A percentile compares a stretch with the other conserved stretches of the same genome.
Conservation (phyloP, 2,113 vertebrate genomes). For the Neomonachus schauinslandi region DNA sequence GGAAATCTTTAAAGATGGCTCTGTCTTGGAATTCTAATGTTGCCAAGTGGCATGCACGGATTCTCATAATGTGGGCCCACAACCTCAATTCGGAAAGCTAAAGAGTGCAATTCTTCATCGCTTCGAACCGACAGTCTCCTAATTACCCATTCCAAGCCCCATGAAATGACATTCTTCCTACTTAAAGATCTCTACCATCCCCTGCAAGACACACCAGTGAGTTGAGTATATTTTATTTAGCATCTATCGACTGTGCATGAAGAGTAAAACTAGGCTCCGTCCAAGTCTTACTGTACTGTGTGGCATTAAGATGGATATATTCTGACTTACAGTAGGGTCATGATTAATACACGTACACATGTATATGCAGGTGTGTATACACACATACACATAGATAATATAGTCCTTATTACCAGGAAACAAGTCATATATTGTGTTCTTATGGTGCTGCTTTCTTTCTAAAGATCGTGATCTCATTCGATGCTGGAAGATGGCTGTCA, state of each 20-base stretch:
- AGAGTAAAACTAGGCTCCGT: constrained; percentile 1
- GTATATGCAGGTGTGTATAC: not conserved
- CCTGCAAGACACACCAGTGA: not conserved
- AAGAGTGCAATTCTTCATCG: not conserved
- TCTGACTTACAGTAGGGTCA: not conserved
- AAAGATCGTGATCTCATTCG: too few relatives aligned
- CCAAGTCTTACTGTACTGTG: not conserved
- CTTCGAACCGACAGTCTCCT: not conserved
- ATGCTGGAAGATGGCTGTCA: not conserved
- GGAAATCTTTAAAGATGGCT: constrained; percentile 34
- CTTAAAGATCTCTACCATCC: not conserved
- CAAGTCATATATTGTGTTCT: not conserved
- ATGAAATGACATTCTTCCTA: not conserved
- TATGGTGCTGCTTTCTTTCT: not conserved
- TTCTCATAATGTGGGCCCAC: not conserved
- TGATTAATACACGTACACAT: not conserved
- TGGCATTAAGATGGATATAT: not conserved
- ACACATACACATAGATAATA: not conserved
- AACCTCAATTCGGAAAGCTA: constrained; percentile 47
- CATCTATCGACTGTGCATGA: not conserved
- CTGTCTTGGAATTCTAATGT: not conserved
- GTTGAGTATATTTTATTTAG: not conserved
- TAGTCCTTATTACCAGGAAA: not conserved
- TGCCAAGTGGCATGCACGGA: constrained; percentile 21
- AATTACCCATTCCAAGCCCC: not conserved